Evolutionary conservation across 2,797 vertebrate genomes (phyloP), one percentile per base, ranked within the genome.

Genomic region (Ataeniobius toweri): DNA sequence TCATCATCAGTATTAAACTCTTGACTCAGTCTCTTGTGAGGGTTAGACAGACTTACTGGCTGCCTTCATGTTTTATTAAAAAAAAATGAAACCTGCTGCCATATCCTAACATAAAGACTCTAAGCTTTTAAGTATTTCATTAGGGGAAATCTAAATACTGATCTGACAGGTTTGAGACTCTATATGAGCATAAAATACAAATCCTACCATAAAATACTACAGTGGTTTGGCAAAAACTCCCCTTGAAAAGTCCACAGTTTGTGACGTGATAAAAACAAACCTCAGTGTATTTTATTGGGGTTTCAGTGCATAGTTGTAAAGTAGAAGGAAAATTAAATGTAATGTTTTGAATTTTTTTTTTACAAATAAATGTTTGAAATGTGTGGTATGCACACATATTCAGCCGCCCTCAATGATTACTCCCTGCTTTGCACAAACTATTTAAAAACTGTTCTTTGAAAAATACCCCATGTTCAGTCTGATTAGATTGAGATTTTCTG

Each of bases 11-110:
- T 41, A 50, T 58, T 39, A 39, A 75, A 67, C 53, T 76, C 78
- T 81, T 86, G 88, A 88, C 81, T 86, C 74, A 82, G 75, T 44
- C 75, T 74, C 36, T 74, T 44, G 59, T 81, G 31, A 79, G 58
- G 28, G 31, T 84, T 56, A 53, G 26, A 50, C 48, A 82, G 68
- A 88, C 58, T 67, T 9, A 36, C 48, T 46, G 26, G 59, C n/a
- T 73, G 74, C 75, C 75, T 75, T 83, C 77, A 81, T 28, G 71
- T 72, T 79, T 83, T 81, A 83, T 81, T 85, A 73, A 86, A 87
- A 53, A 46, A 1, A 68, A 75, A 79, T 68, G 0, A 71, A 73
- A 50, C 10, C 31, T 51, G 56, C 68, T 55, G 70, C 78, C 41
- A 81, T 24, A 28, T 46, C 10, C 39, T 58, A 13, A 36, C 31